phyloP scores from a whole-genome alignment of 2,113 vertebrate genomes.

The Marmota flaviventris region DNA sequence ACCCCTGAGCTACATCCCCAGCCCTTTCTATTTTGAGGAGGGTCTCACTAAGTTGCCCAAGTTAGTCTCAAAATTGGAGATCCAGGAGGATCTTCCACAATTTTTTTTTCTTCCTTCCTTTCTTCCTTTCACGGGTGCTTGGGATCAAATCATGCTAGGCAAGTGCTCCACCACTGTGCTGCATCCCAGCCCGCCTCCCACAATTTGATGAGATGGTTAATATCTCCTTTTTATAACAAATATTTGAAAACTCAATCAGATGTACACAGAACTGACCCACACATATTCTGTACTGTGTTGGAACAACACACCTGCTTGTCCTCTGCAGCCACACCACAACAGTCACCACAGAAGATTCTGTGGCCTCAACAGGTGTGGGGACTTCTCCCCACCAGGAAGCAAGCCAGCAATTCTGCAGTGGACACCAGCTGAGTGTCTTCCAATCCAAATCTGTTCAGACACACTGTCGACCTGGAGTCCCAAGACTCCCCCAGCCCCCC shows the following conservation, averaged over 20 bases:
- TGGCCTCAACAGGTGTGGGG: background rate
- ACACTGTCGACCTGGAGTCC: background rate
- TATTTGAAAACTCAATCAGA: conserved; percentile 32
- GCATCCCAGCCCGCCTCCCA: background rate
- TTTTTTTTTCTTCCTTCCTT: no score
- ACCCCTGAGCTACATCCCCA: no score
- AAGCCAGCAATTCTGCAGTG: background rate
- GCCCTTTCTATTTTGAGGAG: no score
- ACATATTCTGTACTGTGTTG: background rate
- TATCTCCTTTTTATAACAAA: background rate
- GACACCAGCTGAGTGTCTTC: background rate
- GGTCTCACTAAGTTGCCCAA: no score
- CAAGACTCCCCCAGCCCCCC: background rate
- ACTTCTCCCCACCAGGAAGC: background rate
- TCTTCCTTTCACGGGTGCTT: background rate
- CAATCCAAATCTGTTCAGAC: background rate
- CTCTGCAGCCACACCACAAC: background rate
- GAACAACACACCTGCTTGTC: background rate
- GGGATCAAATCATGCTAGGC: background rate
- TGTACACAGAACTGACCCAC: background rate
- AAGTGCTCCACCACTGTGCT: background rate
- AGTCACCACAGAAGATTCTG: background rate
- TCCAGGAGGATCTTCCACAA: no score
- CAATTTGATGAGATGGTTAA: background rate
- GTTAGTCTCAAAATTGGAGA: no score